Percentiles rank a stretch among this genome's conserved stretches.
Conservation (phyloP, 2,888 invertebrate genomes). For the Papilio demoleus region DNA sequence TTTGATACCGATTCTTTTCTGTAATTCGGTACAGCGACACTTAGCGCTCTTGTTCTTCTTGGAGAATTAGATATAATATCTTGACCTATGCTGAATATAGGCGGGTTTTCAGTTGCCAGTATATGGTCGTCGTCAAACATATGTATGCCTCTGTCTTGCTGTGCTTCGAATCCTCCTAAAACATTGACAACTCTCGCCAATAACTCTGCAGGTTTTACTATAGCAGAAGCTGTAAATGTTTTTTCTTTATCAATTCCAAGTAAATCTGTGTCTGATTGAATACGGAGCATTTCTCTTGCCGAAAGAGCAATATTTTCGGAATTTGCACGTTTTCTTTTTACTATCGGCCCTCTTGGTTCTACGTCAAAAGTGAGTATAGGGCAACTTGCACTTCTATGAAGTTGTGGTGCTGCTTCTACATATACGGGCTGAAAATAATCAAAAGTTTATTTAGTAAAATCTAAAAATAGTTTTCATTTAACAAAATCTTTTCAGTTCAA, state of each 20-base stretch:
- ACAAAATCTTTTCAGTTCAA: background rate
- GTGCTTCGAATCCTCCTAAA: slow-evolving; percentile 85
- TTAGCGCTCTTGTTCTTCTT: slow-evolving; percentile 84
- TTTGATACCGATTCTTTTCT: slow-evolving; percentile 71
- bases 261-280: slow-evolving; percentile 91
- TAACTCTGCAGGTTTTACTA: slow-evolving; percentile 89
- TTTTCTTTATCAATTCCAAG: slow-evolving; percentile 90
- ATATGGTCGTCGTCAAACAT: slow-evolving; percentile 90
- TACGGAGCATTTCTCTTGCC: slow-evolving; percentile 82
- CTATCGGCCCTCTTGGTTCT: slow-evolving; percentile 74
- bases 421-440: slow-evolving; percentile 87
- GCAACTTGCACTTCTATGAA: slow-evolving; percentile 86
- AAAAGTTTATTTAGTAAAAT: slow-evolving; percentile 31
- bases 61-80: slow-evolving; percentile 67
- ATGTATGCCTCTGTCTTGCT: slow-evolving; percentile 83
- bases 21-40: slow-evolving; percentile 82
- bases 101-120: slow-evolving; percentile 86
- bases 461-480: background rate
- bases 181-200: slow-evolving; percentile 91
- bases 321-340: slow-evolving; percentile 84
- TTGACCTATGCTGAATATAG: slow-evolving; percentile 83
- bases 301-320: slow-evolving; percentile 84
- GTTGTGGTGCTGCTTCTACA: slow-evolving; percentile 81
- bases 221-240: slow-evolving; percentile 88
- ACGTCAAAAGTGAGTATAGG: slow-evolving; percentile 88